Evolutionary conservation across 92 coral and sea anemone species (phyloP).

Genomic region (Parazoanthus darwini): DNA sequence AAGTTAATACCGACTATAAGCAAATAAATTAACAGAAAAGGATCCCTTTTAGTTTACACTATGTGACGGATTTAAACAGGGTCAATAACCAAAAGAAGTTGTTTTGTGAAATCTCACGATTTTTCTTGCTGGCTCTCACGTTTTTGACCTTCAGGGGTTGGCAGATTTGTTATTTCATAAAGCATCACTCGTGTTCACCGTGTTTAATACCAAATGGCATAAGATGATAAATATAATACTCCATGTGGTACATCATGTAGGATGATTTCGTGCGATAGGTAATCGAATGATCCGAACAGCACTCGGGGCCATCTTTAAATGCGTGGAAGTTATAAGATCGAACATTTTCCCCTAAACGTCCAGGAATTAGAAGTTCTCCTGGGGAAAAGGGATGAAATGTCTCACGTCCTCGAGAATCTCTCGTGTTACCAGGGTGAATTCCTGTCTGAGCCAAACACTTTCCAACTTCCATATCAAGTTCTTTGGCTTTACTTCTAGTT

Average conservation of each 20-base stretch:
- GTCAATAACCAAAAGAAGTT: no score
- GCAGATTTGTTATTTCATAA: no score
- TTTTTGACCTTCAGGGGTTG: no score
- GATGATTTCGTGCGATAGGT: constrained; percentile 22
- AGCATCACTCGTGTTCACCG: neutral
- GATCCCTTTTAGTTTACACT: no score
- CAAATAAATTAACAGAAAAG: no score
- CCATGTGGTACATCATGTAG: constrained; percentile 23
- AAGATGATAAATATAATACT: constrained; percentile 38
- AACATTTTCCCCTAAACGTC: neutral
- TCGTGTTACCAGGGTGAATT: constrained; percentile 23
- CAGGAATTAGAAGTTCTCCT: constrained; percentile 14
- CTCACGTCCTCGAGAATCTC: constrained; percentile 39
- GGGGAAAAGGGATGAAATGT: constrained; percentile 41
- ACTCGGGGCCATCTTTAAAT: constrained; percentile 22
- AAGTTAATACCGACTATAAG: no score
- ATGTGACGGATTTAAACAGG: no score
- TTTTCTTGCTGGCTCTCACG: no score
- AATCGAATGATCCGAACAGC: constrained; percentile 40
- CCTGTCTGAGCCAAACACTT: constrained; percentile 15
- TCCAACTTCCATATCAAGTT: constrained; percentile 8
- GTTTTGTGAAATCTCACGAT: no score
- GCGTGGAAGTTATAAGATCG: constrained; percentile 1
- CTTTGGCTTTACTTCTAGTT: neutral
- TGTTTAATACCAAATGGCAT: neutral